These are phyloP conservation scores for Hermaeophaga mercurialis DNA, from an alignment of 2,888 invertebrate species.

Conservation along the genomic window DNA sequence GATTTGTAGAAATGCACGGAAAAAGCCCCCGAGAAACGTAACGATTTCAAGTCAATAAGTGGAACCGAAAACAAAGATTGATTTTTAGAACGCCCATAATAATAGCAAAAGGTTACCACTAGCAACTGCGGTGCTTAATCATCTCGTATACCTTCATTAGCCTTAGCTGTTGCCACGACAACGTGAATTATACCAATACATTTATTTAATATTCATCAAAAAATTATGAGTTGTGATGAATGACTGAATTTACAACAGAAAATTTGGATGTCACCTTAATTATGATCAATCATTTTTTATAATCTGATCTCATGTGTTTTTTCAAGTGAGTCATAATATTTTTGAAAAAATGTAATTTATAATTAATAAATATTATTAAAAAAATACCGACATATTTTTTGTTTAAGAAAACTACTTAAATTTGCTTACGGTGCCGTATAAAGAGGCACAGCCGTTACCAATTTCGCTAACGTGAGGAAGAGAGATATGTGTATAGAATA, in stretches of 20 bases:
- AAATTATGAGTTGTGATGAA: too few species aligned
- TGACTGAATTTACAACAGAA: too few species aligned
- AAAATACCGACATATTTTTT: too few species aligned
- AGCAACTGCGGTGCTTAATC: slow-evolving; percentile 20
- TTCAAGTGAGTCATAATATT: too few species aligned
- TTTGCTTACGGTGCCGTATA: not conserved
- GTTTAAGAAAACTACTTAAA: too few species aligned
- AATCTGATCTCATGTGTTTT: too few species aligned
- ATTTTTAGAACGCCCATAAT: slow-evolving; percentile 11
- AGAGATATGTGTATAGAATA: not conserved
- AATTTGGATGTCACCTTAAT: too few species aligned
- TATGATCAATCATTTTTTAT: too few species aligned
- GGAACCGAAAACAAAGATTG: slow-evolving; percentile 15
- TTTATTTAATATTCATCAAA: too few species aligned
- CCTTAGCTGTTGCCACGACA: not conserved
- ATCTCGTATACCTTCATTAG: slow-evolving; percentile 21
- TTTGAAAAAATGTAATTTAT: too few species aligned
- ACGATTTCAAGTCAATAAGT: slow-evolving; percentile 14
- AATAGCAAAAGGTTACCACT: slow-evolving; percentile 11
- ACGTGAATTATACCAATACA: too few species aligned
- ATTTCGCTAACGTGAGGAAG: slow-evolving; percentile 1
- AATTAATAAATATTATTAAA: too few species aligned
- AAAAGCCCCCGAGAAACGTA: slow-evolving; percentile 6
- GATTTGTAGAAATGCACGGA: not conserved
- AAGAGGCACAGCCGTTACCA: not conserved